Evolutionary conservation across 2,113 vertebrate species (phyloP).

Genomic region (Sylvietta virens): DNA sequence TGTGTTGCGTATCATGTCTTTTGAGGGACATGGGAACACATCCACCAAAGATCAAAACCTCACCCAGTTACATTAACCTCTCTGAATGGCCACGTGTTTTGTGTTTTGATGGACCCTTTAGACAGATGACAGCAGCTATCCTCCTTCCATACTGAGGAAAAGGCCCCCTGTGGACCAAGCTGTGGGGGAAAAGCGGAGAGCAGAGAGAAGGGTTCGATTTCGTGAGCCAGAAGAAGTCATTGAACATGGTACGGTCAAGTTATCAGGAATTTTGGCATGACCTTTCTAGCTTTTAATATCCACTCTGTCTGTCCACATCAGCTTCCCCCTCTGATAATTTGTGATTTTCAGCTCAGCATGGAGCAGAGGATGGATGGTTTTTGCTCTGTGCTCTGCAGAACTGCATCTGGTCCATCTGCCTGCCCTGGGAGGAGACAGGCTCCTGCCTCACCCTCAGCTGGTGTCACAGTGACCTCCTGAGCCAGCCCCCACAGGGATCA

Average conservation of each 20-base stretch:
- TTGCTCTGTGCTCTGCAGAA: not conserved
- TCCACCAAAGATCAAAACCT: not conserved
- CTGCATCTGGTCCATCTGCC: not conserved
- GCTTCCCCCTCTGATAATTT: not conserved
- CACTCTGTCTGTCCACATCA: not conserved
- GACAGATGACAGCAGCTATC: slow-evolving; percentile 66
- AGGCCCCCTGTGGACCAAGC: slow-evolving; percentile 47
- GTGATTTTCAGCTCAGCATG: not conserved
- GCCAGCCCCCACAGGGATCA: not conserved
- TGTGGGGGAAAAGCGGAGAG: slow-evolving; percentile 66
- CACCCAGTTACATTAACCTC: not conserved
- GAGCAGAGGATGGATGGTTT: not conserved
- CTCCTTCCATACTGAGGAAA: slow-evolving; percentile 85
- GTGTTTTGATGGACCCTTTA: slow-evolving; percentile 7
- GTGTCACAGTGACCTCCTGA: not conserved
- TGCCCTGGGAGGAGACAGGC: not conserved
- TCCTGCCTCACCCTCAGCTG: not conserved
- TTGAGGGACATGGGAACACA: rapidly evolving
- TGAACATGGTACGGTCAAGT: slow-evolving; percentile 77
- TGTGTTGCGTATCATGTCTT: not conserved
- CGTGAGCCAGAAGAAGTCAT: slow-evolving; percentile 82
- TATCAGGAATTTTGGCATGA: not conserved
- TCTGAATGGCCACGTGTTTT: not conserved
- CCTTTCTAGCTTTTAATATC: not conserved
- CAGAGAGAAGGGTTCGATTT: slow-evolving; percentile 84